Evolutionary conservation across 2,113 vertebrate genomes (phyloP).

Genomic region (Cinclus cinclus): DNA sequence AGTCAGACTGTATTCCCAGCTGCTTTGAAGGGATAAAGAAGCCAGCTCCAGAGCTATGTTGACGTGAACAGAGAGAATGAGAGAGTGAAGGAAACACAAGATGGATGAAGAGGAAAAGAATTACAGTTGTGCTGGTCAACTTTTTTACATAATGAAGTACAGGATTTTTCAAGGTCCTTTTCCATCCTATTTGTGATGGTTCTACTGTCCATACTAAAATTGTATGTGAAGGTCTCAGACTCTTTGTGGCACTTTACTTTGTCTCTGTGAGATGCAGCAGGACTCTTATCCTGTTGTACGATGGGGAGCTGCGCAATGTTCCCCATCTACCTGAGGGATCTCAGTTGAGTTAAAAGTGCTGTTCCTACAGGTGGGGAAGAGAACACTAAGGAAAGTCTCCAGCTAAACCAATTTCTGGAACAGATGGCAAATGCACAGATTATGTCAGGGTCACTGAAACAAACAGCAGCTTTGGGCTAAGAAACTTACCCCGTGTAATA

Average conservation of each 20-base stretch:
- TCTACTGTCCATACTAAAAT: neutral
- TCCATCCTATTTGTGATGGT: neutral
- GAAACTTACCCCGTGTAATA: neutral
- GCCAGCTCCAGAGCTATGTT: neutral
- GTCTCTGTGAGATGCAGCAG: neutral
- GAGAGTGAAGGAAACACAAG: neutral
- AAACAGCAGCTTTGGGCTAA: neutral
- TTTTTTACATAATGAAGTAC: neutral
- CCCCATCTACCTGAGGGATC: neutral
- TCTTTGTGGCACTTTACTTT: neutral
- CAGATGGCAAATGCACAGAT: neutral
- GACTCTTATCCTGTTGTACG: neutral
- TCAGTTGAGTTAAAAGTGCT: neutral
- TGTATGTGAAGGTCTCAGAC: neutral
- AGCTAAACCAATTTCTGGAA: neutral
- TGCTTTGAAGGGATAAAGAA: neutral
- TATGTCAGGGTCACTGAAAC: neutral
- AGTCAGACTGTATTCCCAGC: neutral
- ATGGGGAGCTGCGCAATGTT: neutral
- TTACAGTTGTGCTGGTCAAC: neutral
- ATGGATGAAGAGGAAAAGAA: neutral
- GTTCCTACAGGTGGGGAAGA: neutral
- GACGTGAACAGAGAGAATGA: neutral
- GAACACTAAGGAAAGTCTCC: neutral
- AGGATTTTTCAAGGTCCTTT: conserved; percentile 44